Evolutionary conservation across 2,888 invertebrate species (phyloP).

Genomic region (Ophioninae sp.): DNA sequence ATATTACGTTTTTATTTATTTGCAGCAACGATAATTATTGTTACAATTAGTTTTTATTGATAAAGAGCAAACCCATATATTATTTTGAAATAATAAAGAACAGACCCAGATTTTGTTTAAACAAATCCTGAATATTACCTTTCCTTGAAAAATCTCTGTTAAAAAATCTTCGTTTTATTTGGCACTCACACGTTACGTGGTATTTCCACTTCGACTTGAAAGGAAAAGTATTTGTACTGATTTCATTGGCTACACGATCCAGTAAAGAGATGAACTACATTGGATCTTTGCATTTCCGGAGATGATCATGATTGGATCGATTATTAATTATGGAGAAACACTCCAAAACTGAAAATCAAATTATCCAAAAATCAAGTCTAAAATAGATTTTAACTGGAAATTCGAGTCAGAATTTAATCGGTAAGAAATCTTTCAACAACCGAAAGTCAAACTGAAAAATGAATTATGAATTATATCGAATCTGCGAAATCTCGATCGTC

Average conservation of each 20-base stretch:
- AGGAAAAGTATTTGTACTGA: background rate
- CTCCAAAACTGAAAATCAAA: too few species aligned
- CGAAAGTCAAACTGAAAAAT: background rate
- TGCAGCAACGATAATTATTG: too few species aligned
- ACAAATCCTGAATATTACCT: background rate
- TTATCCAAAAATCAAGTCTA: background rate
- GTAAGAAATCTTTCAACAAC: background rate
- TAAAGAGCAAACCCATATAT: too few species aligned
- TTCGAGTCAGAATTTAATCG: background rate
- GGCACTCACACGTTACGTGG: background rate
- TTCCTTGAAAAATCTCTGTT: background rate
- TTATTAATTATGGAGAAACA: too few species aligned
- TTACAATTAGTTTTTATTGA: too few species aligned
- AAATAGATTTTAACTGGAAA: background rate
- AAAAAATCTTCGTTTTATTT: background rate
- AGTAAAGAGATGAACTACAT: background rate
- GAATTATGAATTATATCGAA: background rate
- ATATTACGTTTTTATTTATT: too few species aligned
- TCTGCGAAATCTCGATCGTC: background rate
- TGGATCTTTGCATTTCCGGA: background rate
- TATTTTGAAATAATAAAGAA: too few species aligned
- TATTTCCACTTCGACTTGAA: background rate
- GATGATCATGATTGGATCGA: background rate
- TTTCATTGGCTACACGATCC: background rate
- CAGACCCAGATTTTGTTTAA: too few species aligned